Percentiles rank a stretch among this genome's conserved stretches.
These are phyloP conservation scores for Planiliza haematocheilus DNA, from an alignment of 2,113 vertebrate species.

Conservation along the genomic window DNA sequence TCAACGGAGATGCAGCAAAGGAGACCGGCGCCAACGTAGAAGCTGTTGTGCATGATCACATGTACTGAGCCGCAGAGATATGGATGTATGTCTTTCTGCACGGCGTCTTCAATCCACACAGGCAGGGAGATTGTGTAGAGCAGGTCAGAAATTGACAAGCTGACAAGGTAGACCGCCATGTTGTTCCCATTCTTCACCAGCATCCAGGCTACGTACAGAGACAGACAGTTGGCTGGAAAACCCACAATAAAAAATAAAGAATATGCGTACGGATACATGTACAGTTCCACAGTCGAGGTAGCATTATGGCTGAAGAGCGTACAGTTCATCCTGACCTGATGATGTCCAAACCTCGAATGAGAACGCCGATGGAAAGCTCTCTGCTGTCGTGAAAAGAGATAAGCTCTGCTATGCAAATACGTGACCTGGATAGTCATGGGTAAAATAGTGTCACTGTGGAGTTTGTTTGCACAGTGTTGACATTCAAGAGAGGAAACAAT, in stretches of 20 bases:
- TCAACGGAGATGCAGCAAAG: conserved; percentile 91
- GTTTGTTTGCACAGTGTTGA: not conserved
- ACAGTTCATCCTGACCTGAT: conserved; percentile 6
- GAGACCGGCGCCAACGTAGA: conserved; percentile 89
- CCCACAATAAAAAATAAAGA: conserved; percentile 85
- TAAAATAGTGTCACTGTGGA: not conserved
- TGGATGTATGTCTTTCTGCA: not conserved
- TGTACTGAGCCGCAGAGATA: conserved; percentile 78
- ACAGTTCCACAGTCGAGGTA: not conserved
- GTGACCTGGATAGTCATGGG: accelerated
- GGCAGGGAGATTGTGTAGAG: conserved; percentile 82
- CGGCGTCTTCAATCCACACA: conserved; percentile 49
- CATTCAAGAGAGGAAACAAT: not conserved
- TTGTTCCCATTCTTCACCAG: conserved; percentile 87
- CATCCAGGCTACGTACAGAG: conserved; percentile 86
- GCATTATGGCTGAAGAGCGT: not conserved
- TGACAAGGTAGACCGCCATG: conserved; percentile 86
- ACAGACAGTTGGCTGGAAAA: conserved; percentile 88
- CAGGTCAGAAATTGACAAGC: conserved; percentile 87
- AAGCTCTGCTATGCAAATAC: conserved; percentile 21
- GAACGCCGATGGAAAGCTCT: not conserved
- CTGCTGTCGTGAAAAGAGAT: not conserved
- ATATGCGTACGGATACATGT: conserved; percentile 84
- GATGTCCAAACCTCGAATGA: not conserved
- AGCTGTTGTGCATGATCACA: conserved; percentile 89